These are phyloP conservation scores for Parasteatoda tepidariorum DNA, from an alignment of 1,140 invertebrate species.

Conservation along the genomic window DNA sequence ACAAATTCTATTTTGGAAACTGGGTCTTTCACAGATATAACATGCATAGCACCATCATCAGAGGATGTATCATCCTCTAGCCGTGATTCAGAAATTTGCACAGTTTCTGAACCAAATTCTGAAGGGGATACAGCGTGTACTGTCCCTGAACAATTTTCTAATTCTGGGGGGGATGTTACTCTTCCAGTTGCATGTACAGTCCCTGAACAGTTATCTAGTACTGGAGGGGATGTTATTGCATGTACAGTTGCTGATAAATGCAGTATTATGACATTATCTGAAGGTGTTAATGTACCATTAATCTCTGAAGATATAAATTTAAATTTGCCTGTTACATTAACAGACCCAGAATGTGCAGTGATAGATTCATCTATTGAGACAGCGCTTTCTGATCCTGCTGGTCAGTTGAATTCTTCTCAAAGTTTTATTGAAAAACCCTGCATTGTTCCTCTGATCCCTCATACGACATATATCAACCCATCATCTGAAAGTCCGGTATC, in stretches of 20 bases:
- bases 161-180: background rate
- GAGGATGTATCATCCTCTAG: background rate
- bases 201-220: too few relatives aligned
- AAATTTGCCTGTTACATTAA: conserved; percentile 15
- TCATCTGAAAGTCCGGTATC: too few relatives aligned
- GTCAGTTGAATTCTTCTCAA: background rate
- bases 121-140: background rate
- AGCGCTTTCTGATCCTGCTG: background rate
- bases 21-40: background rate
- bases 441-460: too few relatives aligned
- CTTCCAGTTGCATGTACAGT: background rate
- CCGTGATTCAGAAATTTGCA: background rate
- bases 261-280: background rate
- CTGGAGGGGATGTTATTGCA: too few relatives aligned
- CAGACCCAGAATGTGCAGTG: background rate
- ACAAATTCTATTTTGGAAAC: conserved; percentile 17
- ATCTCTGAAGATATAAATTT: background rate
- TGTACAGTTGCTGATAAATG: background rate
- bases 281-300: background rate
- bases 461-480: too few relatives aligned
- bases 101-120: background rate
- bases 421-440: too few relatives aligned
- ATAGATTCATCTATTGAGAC: too few relatives aligned
- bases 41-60: background rate
- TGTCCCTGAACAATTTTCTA: background rate